phyloP scores from a whole-genome alignment of 2,888 invertebrate genomes.

The Thelaira solivaga region DNA sequence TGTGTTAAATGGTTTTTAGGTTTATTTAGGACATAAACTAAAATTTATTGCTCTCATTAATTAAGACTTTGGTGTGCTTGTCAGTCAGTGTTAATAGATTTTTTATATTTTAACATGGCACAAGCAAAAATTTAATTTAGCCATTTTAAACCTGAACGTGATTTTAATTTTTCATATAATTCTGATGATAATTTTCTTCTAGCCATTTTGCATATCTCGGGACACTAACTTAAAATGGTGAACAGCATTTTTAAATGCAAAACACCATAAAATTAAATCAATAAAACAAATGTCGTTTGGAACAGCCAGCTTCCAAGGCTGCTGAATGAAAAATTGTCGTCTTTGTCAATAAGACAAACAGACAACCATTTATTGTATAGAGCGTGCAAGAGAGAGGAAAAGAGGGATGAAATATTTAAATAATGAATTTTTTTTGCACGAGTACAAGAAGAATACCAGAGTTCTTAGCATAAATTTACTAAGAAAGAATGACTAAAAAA shows the following conservation, averaged over 20 bases:
- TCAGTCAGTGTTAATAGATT: not conserved
- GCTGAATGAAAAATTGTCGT: too few species aligned
- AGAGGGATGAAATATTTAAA: too few species aligned
- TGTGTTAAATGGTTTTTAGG: not conserved
- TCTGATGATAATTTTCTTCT: not conserved
- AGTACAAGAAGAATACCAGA: too few species aligned
- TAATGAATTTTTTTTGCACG: too few species aligned
- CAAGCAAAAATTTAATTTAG: slow-evolving; percentile 37
- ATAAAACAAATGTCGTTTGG: slow-evolving; percentile 19
- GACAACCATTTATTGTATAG: too few species aligned
- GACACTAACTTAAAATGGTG: not conserved
- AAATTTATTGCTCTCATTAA: slow-evolving; percentile 43
- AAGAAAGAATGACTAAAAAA: too few species aligned
- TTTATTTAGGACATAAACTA: not conserved
- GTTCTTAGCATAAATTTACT: too few species aligned
- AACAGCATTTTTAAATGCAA: slow-evolving; percentile 1
- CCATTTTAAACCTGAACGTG: slow-evolving; percentile 22
- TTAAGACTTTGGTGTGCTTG: not conserved
- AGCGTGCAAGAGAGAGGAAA: too few species aligned
- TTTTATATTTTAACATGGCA: slow-evolving; percentile 10
- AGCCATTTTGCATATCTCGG: not conserved
- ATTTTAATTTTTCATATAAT: not conserved
- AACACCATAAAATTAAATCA: slow-evolving; percentile 15
- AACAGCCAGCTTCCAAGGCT: too few species aligned
- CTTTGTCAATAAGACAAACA: not conserved